phyloP scores from a whole-genome alignment of 2,113 vertebrate genomes.

The Campylomormyrus tamandua region DNA sequence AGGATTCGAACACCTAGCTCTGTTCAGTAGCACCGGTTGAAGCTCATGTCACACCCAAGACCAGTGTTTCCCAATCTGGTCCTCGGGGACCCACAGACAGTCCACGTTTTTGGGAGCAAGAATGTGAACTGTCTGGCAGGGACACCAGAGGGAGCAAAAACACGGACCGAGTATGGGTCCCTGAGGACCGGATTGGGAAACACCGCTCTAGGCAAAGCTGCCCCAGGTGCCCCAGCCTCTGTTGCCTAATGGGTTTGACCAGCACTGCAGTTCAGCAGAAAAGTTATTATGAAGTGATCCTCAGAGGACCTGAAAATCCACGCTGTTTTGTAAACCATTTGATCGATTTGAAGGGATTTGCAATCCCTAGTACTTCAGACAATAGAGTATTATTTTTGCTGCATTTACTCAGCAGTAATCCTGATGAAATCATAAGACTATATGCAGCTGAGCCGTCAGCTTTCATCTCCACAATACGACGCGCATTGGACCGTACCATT shows the following conservation, averaged over 20 bases:
- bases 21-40: background rate
- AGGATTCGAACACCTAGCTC: background rate
- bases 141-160: background rate
- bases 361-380: background rate
- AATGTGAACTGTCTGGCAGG: too few species aligned
- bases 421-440: background rate
- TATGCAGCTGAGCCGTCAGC: background rate
- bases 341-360: background rate
- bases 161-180: background rate
- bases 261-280: background rate
- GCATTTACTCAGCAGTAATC: background rate
- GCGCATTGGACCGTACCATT: constrained; percentile 7
- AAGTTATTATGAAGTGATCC: background rate
- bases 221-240: background rate
- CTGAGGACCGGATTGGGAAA: background rate
- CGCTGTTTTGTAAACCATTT: background rate
- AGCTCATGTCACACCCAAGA: background rate
- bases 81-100: background rate
- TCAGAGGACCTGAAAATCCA: background rate
- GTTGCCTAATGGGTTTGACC: background rate
- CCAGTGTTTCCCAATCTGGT: background rate
- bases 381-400: background rate
- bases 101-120: too few species aligned
- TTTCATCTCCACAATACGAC: background rate
- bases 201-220: background rate